Evolutionary conservation across 2,113 vertebrate genomes (phyloP).

Genomic region (Reinhardtius hippoglossoides): DNA sequence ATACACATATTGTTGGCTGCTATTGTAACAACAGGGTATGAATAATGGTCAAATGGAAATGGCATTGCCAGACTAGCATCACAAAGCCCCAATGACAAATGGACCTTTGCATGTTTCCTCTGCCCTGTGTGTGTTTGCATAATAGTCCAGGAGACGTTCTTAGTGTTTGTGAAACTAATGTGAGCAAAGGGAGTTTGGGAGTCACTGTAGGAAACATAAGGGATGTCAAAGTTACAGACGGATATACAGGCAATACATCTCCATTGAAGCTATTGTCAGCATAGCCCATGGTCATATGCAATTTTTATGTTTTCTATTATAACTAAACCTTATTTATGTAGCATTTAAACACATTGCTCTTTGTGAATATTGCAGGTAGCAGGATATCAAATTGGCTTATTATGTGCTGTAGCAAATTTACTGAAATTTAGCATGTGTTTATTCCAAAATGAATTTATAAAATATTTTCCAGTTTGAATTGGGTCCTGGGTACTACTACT

Average conservation of each 20-base stretch:
- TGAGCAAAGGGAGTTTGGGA: slow-evolving; percentile 11
- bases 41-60: not conserved
- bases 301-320: too few species aligned
- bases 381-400: not conserved
- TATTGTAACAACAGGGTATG: not conserved
- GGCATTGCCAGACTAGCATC: not conserved
- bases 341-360: not conserved
- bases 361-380: not conserved
- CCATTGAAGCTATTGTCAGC: not conserved
- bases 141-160: slow-evolving; percentile 22
- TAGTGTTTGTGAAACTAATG: slow-evolving; percentile 30
- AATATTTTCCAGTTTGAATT: slow-evolving; percentile 1
- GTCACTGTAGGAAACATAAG: slow-evolving; percentile 8
- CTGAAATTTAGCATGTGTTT: not conserved
- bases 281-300: not conserved
- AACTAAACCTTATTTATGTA: not conserved
- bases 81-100: slow-evolving; percentile 24
- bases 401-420: not conserved
- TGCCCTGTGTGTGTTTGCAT: slow-evolving; percentile 20
- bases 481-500: not conserved
- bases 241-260: not conserved
- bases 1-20: not conserved
- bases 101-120: slow-evolving; percentile 28
- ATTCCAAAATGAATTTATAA: not conserved
- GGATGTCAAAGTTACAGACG: slow-evolving; percentile 5